A percentile compares a stretch with the other conserved stretches of the same genome.
phyloP scores from a whole-genome alignment of 1,140 invertebrate species.

The Copidosoma floridanum region DNA sequence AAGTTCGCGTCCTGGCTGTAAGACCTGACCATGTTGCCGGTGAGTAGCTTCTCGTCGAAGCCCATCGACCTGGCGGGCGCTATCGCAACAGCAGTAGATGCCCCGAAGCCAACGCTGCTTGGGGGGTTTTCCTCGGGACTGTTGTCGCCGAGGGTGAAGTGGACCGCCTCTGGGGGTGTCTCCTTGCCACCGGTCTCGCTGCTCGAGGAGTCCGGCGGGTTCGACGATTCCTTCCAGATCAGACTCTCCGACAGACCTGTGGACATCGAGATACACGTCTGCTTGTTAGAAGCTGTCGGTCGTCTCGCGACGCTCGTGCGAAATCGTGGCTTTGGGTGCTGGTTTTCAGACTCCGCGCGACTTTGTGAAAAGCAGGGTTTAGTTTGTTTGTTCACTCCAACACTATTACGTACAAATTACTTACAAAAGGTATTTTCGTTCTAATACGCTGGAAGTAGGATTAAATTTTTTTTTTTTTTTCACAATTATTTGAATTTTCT shows the following conservation, averaged over 20 bases:
- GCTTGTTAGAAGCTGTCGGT: too few relatives aligned
- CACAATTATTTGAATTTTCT: too few relatives aligned
- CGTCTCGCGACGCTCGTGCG: too few relatives aligned
- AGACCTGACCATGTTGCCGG: slow-evolving; percentile 40
- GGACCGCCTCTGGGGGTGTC: slow-evolving; percentile 44
- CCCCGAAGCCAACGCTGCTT: neutral
- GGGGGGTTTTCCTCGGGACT: slow-evolving; percentile 35
- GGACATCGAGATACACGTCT: slow-evolving; percentile 42
- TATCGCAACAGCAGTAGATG: neutral
- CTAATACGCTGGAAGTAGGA: too few relatives aligned
- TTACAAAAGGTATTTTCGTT: too few relatives aligned
- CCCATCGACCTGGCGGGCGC: neutral
- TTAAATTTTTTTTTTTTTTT: too few relatives aligned
- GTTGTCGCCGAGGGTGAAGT: slow-evolving; percentile 47
- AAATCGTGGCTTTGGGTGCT: too few relatives aligned
- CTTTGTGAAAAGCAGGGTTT: too few relatives aligned
- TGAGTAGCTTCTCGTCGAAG: slow-evolving; percentile 18
- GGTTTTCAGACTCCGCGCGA: too few relatives aligned
- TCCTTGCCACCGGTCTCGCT: slow-evolving; percentile 52
- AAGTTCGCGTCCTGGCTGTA: slow-evolving; percentile 52
- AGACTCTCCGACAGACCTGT: slow-evolving; percentile 47
- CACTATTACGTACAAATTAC: too few relatives aligned
- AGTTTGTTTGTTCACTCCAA: too few relatives aligned
- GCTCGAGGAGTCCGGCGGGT: slow-evolving; percentile 53
- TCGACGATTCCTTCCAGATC: slow-evolving; percentile 52